Conservation (phyloP, 2,113 vertebrate species). For the Verasper variegatus region DNA sequence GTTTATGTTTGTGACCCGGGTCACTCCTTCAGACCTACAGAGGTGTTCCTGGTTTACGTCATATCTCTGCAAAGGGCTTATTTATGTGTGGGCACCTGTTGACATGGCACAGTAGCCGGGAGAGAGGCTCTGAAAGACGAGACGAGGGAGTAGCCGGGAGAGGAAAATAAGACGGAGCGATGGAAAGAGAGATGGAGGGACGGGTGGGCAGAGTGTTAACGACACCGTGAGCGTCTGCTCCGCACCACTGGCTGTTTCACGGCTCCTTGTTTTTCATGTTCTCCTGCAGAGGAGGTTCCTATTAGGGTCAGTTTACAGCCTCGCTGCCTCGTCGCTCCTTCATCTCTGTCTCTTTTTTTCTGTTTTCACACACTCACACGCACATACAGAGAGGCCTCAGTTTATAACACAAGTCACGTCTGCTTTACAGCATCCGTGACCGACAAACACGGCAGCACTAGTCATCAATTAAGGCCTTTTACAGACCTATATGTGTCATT, state of each 20-base stretch:
- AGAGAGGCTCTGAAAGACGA: neutral
- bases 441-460: slow-evolving; percentile 55
- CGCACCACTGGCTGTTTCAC: slow-evolving; percentile 55
- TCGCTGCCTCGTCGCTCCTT: slow-evolving; percentile 26
- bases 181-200: slow-evolving; percentile 6
- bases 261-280: slow-evolving; percentile 65
- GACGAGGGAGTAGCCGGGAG: neutral
- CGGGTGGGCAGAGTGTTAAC: slow-evolving; percentile 41
- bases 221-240: slow-evolving; percentile 45
- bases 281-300: slow-evolving; percentile 55
- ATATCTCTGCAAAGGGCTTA: slow-evolving; percentile 28
- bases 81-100: slow-evolving; percentile 26
- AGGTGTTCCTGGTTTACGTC: slow-evolving; percentile 13
- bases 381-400: slow-evolving; percentile 17
- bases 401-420: slow-evolving; percentile 42
- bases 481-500: slow-evolving; percentile 64
- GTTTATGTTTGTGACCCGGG: no score
- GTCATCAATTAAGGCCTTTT: slow-evolving; percentile 69
- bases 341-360: slow-evolving; percentile 15
- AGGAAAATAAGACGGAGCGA: slow-evolving; percentile 15
- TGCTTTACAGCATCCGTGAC: slow-evolving; percentile 62
- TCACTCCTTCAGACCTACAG: neutral
- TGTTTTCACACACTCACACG: neutral
- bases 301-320: slow-evolving; percentile 56
- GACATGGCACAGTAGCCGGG: slow-evolving; percentile 12